Conservation (phyloP, 2,888 invertebrate genomes). For the Orthosia gothica region DNA sequence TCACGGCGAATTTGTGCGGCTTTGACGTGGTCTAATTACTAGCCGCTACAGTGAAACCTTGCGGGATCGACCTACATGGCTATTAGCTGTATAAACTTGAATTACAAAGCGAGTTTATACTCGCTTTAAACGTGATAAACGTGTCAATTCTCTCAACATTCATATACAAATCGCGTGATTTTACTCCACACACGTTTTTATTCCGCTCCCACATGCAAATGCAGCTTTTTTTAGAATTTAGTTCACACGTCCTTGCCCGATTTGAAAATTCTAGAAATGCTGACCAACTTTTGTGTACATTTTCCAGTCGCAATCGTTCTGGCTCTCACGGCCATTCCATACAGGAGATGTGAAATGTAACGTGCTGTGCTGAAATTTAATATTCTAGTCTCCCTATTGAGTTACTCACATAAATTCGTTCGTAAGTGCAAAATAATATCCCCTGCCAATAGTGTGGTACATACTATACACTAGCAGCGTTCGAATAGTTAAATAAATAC, state of each 20-base stretch:
- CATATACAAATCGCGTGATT: background rate
- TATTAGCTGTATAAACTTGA: background rate
- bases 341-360: slow-evolving; percentile 3
- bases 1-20: slow-evolving; percentile 21
- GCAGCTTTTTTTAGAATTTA: too few species aligned
- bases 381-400: background rate
- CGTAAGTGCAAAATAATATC: background rate
- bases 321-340: slow-evolving; percentile 1
- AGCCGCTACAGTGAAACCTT: slow-evolving; percentile 4
- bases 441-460: background rate
- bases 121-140: too few species aligned
- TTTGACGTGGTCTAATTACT: slow-evolving; percentile 56
- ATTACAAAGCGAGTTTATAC: background rate
- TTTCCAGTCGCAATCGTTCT: background rate
- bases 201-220: too few species aligned
- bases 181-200: background rate
- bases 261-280: too few species aligned
- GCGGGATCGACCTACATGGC: background rate
- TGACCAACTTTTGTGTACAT: too few species aligned
- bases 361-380: background rate
- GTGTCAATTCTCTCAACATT: background rate
- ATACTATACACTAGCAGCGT: background rate
- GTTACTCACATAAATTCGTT: background rate
- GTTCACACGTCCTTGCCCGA: too few species aligned
- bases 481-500: background rate